Percentiles rank a stretch among this genome's conserved stretches.
phyloP scores from a whole-genome alignment of 2,888 invertebrate species.

The Drosophila infuscata region DNA sequence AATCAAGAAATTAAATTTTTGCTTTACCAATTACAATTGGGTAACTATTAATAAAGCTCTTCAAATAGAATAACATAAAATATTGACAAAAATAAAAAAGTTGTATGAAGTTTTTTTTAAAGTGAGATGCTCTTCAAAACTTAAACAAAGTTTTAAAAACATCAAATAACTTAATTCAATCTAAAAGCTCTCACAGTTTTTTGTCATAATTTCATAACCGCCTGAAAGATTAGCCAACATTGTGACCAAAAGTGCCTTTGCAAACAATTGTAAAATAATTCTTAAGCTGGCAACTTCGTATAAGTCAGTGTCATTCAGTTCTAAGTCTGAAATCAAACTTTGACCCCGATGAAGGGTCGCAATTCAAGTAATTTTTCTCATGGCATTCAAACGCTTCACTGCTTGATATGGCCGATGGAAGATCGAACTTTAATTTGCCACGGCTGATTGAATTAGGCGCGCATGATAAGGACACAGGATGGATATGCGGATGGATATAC shows the following conservation, averaged over 20 bases:
- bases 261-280: background rate
- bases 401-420: slow-evolving; percentile 55
- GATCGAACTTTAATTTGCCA: slow-evolving; percentile 79
- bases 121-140: background rate
- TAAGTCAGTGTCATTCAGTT: slow-evolving; percentile 30
- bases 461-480: slow-evolving; percentile 39
- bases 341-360: slow-evolving; percentile 68
- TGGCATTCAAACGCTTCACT: slow-evolving; percentile 57
- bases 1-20: background rate
- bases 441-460: slow-evolving; percentile 77
- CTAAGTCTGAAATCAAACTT: slow-evolving; percentile 49
- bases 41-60: background rate
- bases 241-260: background rate
- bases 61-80: background rate
- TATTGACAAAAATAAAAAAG: background rate
- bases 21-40: background rate
- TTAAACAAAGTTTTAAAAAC: background rate
- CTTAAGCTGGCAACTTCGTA: background rate
- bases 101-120: background rate
- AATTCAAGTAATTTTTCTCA: slow-evolving; percentile 52
- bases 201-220: background rate
- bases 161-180: background rate
- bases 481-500: slow-evolving; percentile 15
- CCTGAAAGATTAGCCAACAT: background rate
- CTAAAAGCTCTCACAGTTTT: background rate